These are phyloP conservation scores for Drosophila kurseongensis DNA, from an alignment of 1,140 invertebrate genomes.

Conservation along the genomic window DNA sequence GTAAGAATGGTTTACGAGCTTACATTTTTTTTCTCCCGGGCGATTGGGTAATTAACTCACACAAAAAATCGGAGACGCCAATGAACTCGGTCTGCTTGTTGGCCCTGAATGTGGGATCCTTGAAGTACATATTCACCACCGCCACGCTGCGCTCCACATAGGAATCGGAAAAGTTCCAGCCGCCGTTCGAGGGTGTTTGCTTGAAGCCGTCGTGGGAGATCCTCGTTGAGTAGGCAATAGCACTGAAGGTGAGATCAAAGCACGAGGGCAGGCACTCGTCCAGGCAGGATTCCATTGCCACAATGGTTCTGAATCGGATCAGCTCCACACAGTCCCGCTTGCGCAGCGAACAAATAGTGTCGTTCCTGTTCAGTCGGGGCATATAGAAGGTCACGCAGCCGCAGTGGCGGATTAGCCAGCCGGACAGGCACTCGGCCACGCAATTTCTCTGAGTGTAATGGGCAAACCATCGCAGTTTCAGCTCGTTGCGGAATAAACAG, in stretches of 20 bases:
- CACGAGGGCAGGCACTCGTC: conserved; percentile 89
- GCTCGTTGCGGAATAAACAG: conserved; percentile 90
- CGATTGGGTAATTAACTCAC: conserved; percentile 85
- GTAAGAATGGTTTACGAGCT: conserved; percentile 5
- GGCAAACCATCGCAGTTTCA: conserved; percentile 86
- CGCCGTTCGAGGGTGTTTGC: conserved; percentile 28
- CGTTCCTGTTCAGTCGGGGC: conserved; percentile 85
- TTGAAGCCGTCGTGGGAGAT: conserved; percentile 64
- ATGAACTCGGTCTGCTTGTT: conserved; percentile 90
- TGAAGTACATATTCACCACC: conserved; percentile 90
- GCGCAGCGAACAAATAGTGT: conserved; percentile 60
- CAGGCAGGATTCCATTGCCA: conserved; percentile 66
- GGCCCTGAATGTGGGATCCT: conserved; percentile 88
- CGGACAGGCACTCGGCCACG: conserved; percentile 89
- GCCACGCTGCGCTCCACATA: conserved; percentile 90
- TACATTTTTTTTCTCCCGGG: neutral
- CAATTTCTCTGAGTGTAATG: conserved; percentile 86
- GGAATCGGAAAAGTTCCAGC: conserved; percentile 87
- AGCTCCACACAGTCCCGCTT: conserved; percentile 58
- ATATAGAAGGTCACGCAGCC: conserved; percentile 90
- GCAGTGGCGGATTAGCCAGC: conserved; percentile 87
- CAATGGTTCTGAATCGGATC: conserved; percentile 50
- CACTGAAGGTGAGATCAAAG: conserved; percentile 88
- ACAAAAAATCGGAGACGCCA: conserved; percentile 91
- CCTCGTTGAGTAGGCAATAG: conserved; percentile 86